Base-by-base conservation (phyloP, 2,113 vertebrate species). In the Alethe castanea region DNA sequence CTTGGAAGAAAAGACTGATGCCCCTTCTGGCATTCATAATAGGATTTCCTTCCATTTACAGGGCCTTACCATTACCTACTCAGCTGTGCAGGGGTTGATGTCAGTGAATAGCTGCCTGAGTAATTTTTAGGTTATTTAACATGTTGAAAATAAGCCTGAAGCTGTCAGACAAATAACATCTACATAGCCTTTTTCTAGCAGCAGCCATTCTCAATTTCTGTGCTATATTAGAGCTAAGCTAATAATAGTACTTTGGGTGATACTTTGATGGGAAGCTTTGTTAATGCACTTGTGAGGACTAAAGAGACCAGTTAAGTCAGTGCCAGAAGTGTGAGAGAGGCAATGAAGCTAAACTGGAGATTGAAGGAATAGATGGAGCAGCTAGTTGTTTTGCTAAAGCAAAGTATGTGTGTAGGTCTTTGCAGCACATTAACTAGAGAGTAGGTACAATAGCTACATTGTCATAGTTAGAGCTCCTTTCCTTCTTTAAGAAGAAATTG, bases 1-100 rank as follows among this genome's bases (percentile, higher is more conserved):
- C 89, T 95, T 94, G 95, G 92, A 96, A 96, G 88, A 89, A 92
- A 90, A 90, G 92, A 59, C 73, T 86, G 70, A 85, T 96, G 86
- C 69, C 82, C 50, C 81, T 94, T 88, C 56, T 96, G 78, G 88
- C 92, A 94, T 96, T 95, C 92, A 64, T 94, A 94, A 94, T 92
- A 96, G 65, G 70, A 95, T 96, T 97, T 96, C 70, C 54, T 94
- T 92, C 88, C 65, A 79, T 91, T 95, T 97, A 70, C 74, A 78
- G 84, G 76, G 73, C 88, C 91, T 95, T 91, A 84, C 79, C 88
- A 70, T 91, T 87, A 94, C 79, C 94, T 96, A 89, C 70, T 95
- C 92, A 92, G 80, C 92, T 89, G 86, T 92, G 84, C 70, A 85
- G 70, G 36, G 61, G 73, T 62, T 89, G 92, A 73, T 96, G 88